Evolutionary conservation across 2,888 invertebrate species (phyloP).

Genomic region (Temnothorax ravouxi): DNA sequence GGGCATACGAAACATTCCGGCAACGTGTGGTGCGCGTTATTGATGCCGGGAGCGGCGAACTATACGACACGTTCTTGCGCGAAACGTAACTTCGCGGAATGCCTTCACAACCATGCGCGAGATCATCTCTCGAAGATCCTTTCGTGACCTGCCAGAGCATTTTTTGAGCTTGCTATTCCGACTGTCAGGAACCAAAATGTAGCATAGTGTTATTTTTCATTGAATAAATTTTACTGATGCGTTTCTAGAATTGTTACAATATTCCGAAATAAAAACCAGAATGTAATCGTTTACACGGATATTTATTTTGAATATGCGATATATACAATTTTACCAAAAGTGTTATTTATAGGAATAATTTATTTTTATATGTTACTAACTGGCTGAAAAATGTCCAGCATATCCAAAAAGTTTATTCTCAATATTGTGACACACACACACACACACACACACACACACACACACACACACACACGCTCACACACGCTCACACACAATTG

Average conservation of each 20-base stretch:
- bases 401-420: not conserved
- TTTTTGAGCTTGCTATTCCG: slow-evolving; percentile 16
- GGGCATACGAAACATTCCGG: slow-evolving; percentile 54
- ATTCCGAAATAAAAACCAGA: not conserved
- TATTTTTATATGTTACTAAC: not conserved
- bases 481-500: not conserved
- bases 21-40: slow-evolving; percentile 53
- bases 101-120: slow-evolving; percentile 31
- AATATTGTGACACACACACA: not conserved
- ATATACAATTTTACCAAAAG: not conserved
- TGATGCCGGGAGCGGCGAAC: slow-evolving; percentile 46
- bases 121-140: slow-evolving; percentile 18
- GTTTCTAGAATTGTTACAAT: not conserved
- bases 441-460: not conserved
- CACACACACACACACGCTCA: not conserved
- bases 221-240: not conserved
- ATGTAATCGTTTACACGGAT: not conserved
- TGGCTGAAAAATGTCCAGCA: not conserved
- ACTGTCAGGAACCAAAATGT: too few relatives aligned
- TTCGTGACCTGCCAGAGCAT: not conserved
- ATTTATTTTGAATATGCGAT: not conserved
- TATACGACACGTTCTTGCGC: slow-evolving; percentile 50
- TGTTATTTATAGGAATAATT: not conserved
- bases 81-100: slow-evolving; percentile 51
- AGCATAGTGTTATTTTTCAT: not conserved